Conservation (phyloP, 2,113 vertebrate genomes). For the Loxodonta africana region DNA sequence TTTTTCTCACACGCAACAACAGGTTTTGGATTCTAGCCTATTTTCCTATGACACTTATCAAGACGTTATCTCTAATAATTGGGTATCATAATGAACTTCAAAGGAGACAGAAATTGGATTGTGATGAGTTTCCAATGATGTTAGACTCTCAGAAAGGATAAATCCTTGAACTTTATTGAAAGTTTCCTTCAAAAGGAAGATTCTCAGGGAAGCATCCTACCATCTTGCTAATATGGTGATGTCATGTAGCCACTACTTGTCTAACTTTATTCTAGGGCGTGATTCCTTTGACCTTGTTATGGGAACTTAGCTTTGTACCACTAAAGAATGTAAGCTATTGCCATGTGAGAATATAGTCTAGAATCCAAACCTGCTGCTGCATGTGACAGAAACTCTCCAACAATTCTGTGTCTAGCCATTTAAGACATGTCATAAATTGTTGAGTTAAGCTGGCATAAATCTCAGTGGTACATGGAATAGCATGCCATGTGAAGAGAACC, state of each 20-base stretch:
- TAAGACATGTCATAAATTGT: neutral
- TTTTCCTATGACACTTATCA: neutral
- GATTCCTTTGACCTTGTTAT: neutral
- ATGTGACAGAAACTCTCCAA: neutral
- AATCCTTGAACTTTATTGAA: neutral
- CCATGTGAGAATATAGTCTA: neutral
- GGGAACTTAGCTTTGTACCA: neutral
- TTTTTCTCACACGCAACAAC: neutral
- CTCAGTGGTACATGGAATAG: neutral
- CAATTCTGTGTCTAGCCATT: neutral
- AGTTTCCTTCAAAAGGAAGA: neutral
- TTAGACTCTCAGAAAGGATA: neutral
- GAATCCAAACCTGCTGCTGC: neutral
- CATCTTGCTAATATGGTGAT: neutral
- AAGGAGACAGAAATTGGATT: neutral
- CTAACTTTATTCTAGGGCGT: neutral
- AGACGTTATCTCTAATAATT: neutral
- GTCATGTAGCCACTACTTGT: neutral
- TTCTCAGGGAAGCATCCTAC: neutral
- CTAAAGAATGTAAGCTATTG: neutral
- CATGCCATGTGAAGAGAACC: neutral
- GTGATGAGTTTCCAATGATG: neutral
- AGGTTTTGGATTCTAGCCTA: neutral
- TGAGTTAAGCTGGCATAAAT: constrained; percentile 6
- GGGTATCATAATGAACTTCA: neutral